phyloP scores from a whole-genome alignment of 2,888 invertebrate species.

The Cyclophora albipunctata region DNA sequence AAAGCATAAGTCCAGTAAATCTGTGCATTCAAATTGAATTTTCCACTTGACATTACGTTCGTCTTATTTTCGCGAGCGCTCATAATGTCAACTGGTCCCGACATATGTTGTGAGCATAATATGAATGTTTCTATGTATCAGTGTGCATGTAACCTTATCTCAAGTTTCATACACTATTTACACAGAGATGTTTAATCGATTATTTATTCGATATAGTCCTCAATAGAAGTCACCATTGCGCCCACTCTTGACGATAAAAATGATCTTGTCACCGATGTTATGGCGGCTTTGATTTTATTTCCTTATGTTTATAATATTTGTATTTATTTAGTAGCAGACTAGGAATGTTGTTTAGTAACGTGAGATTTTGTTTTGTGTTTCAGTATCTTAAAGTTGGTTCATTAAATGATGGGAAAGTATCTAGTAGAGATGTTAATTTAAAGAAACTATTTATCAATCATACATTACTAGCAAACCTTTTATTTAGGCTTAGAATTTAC shows the following conservation, averaged over 20 bases:
- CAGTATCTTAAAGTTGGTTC: too few species aligned
- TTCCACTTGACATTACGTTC: constrained; percentile 11
- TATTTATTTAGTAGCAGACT: constrained; percentile 2
- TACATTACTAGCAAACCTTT: too few species aligned
- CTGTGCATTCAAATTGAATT: background rate
- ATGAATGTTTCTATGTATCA: too few species aligned
- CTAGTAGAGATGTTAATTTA: too few species aligned
- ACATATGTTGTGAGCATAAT: constrained; percentile 18
- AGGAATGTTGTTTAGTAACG: too few species aligned
- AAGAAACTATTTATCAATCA: too few species aligned
- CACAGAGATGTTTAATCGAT: constrained; percentile 51
- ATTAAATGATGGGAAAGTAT: too few species aligned
- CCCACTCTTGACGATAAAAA: constrained; percentile 36
- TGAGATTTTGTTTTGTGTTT: too few species aligned
- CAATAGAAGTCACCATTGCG: constrained; percentile 53
- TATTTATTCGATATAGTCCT: constrained; percentile 53
- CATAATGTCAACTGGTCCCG: constrained; percentile 43
- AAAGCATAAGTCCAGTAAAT: too few species aligned
- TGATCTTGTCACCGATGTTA: constrained; percentile 34
- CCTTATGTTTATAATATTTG: constrained; percentile 34
- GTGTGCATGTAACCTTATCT: constrained; percentile 38
- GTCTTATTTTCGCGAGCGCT: constrained; percentile 44
- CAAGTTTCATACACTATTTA: constrained; percentile 39
- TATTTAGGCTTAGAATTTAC: too few species aligned
- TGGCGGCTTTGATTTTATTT: constrained; percentile 35